Conservation (phyloP, 2,888 invertebrate species). For the Acanthopleura granulata region DNA sequence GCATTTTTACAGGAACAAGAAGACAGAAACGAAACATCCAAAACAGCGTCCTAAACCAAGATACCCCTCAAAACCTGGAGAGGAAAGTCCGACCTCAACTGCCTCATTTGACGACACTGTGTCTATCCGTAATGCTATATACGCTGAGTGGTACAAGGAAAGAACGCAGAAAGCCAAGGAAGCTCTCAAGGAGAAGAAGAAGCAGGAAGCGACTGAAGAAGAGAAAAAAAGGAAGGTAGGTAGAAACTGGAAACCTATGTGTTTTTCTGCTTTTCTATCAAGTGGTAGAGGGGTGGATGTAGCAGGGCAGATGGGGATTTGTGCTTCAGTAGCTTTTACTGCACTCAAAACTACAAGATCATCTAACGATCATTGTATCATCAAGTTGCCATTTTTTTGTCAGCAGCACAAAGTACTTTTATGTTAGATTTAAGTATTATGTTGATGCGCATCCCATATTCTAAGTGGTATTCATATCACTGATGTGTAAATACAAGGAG, state of each 20-base stretch:
- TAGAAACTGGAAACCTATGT: not conserved
- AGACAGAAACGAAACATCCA: slow-evolving; percentile 26
- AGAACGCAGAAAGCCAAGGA: slow-evolving; percentile 40
- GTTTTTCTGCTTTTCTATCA: no score
- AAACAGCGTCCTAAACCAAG: slow-evolving; percentile 54
- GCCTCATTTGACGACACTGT: slow-evolving; percentile 47
- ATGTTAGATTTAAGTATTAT: no score
- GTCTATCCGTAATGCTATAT: slow-evolving; percentile 55
- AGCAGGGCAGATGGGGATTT: no score
- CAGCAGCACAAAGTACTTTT: no score
- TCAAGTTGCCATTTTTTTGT: no score
- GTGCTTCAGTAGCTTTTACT: no score
- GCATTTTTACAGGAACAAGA: not conserved
- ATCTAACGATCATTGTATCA: no score
- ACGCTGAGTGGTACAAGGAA: slow-evolving; percentile 54
- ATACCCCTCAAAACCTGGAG: slow-evolving; percentile 46
- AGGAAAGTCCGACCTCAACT: slow-evolving; percentile 35
- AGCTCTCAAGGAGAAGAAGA: slow-evolving; percentile 46
- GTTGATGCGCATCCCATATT: no score
- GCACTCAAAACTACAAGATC: no score
- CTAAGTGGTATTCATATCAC: no score
- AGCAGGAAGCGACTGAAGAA: slow-evolving; percentile 48
- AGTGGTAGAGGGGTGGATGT: no score
- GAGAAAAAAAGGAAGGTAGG: slow-evolving; percentile 55
- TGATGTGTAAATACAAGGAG: no score